Percentiles rank a stretch among this genome's conserved stretches.
Conservation (phyloP, 2,797 vertebrate genomes). For the Eremophila alpestris region DNA sequence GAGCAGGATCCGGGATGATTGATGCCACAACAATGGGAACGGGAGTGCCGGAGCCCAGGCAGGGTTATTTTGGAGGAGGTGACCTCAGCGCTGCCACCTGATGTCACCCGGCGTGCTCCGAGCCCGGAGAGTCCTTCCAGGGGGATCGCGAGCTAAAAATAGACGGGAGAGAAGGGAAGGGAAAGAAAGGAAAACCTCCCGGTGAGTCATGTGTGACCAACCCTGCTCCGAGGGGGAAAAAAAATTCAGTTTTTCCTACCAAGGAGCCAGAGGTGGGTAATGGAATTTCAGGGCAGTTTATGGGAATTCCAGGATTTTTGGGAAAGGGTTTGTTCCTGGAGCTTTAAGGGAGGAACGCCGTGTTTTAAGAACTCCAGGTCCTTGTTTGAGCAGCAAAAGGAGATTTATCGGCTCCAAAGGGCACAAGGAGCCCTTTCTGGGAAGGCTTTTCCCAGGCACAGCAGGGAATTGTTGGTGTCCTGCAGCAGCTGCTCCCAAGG, state of each 20-base stretch:
- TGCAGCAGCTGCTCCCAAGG: not conserved
- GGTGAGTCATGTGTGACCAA: not conserved
- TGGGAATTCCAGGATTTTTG: not conserved
- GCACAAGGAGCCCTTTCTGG: not conserved
- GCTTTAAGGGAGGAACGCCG: accelerated
- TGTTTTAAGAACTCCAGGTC: not conserved
- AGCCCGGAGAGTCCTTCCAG: not conserved
- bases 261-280: not conserved
- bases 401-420: accelerated
- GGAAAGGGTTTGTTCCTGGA: not conserved
- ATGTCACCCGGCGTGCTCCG: not conserved
- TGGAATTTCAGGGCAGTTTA: accelerated
- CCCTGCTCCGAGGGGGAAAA: not conserved
- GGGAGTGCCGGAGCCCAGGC: not conserved
- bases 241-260: not conserved
- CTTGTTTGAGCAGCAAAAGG: not conserved
- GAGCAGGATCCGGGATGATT: not conserved
- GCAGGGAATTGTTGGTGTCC: conserved; percentile 1
- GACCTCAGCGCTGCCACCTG: not conserved
- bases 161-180: not conserved
- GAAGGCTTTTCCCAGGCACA: not conserved
- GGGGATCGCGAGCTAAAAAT: conserved; percentile 1
- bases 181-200: not conserved
- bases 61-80: not conserved
- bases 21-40: not conserved